Conservation (phyloP, 2,113 vertebrate species). For the Glaucomys volans region DNA sequence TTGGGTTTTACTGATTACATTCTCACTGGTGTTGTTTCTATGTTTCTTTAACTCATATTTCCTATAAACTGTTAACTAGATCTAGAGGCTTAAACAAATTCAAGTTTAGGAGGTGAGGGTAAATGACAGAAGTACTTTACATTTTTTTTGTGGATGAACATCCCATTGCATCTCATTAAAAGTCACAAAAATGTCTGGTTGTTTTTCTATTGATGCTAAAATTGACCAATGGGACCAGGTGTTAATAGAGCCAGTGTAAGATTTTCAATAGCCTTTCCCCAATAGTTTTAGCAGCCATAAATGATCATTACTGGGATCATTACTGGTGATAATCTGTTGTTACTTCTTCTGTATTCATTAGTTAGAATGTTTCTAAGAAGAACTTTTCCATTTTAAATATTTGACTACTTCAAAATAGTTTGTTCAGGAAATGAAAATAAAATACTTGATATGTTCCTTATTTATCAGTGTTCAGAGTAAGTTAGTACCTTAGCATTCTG, state of each 20-base stretch:
- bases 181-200: neutral
- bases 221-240: neutral
- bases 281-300: neutral
- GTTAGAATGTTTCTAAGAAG: neutral
- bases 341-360: constrained; percentile 21
- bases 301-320: neutral
- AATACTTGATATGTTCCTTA: neutral
- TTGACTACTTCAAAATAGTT: neutral
- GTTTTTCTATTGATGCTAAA: neutral
- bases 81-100: constrained; percentile 15
- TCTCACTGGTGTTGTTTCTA: neutral
- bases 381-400: neutral
- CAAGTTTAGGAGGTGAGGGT: neutral
- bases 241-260: neutral
- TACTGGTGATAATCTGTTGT: neutral
- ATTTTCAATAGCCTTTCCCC: neutral
- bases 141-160: neutral
- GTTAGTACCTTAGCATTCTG: neutral
- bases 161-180: neutral
- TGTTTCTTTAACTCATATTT: neutral
- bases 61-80: neutral
- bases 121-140: neutral
- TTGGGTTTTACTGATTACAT: neutral
- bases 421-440: neutral
- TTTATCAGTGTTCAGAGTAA: neutral